phyloP scores from a whole-genome alignment of 1,140 invertebrate species.

The Brachionus angularis region DNA sequence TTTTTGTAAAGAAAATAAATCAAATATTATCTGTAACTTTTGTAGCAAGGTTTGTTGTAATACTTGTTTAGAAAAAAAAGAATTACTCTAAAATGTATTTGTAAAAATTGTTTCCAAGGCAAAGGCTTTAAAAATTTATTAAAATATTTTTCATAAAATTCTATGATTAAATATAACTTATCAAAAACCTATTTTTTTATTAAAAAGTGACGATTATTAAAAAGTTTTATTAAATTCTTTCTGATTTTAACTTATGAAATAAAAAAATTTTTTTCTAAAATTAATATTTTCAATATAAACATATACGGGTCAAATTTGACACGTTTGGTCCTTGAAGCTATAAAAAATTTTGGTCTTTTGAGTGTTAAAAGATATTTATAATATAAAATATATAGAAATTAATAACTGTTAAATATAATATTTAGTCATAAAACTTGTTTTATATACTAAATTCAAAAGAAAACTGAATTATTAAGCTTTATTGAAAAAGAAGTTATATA shows the following conservation, averaged over 20 bases:
- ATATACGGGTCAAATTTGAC: not conserved
- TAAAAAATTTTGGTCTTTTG: not conserved
- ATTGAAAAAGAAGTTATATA: too few species aligned
- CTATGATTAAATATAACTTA: too few species aligned
- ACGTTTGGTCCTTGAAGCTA: not conserved
- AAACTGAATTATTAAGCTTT: too few species aligned
- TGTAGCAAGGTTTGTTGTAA: not conserved
- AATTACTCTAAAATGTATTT: not conserved
- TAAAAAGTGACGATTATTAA: too few species aligned
- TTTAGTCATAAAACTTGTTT: too few species aligned
- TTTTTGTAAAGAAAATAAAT: too few species aligned
- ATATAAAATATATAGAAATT: too few species aligned
- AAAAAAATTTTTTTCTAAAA: not conserved
- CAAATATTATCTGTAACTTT: not conserved
- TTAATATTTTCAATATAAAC: not conserved
- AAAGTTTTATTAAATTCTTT: not conserved
- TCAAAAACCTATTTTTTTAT: too few species aligned
- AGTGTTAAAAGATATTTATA: too few species aligned
- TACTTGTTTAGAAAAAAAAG: not conserved
- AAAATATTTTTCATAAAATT: not conserved
- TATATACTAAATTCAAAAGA: too few species aligned
- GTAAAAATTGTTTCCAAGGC: slow-evolving; percentile 2
- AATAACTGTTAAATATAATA: too few species aligned
- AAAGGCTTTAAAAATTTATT: not conserved
- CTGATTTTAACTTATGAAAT: not conserved